Evolutionary conservation across 2,113 vertebrate genomes (phyloP).

Genomic region (Neodontobutis hainanensis): DNA sequence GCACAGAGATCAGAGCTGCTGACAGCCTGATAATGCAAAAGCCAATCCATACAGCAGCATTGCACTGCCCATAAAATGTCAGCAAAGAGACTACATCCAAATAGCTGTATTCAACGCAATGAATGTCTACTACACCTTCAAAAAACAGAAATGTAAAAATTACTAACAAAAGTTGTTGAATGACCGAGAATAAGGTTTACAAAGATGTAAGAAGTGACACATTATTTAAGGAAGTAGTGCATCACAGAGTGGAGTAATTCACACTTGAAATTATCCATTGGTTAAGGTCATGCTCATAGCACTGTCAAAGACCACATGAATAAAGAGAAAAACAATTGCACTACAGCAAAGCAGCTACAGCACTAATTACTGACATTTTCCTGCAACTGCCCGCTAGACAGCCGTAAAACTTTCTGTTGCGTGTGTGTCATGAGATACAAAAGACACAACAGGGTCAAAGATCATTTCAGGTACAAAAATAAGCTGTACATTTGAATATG

Average conservation of each 20-base stretch:
- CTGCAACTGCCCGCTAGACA: not conserved
- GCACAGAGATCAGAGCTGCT: conserved; percentile 48
- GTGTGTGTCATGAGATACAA: conserved; percentile 17
- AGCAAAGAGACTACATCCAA: too few species aligned
- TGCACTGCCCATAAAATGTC: not conserved
- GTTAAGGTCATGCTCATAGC: not conserved
- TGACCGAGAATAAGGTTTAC: too few species aligned
- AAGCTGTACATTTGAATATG: not conserved
- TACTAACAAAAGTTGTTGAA: too few species aligned
- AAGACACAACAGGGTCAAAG: not conserved
- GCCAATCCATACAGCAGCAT: conserved; percentile 4
- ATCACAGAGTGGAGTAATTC: not conserved
- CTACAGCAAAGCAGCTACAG: not conserved
- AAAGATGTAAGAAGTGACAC: too few species aligned
- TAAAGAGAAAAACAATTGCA: not conserved
- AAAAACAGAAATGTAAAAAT: too few species aligned
- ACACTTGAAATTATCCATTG: not conserved
- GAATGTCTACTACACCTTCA: too few species aligned
- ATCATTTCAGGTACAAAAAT: not conserved
- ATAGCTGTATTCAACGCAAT: too few species aligned
- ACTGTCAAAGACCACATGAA: not conserved
- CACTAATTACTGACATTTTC: not conserved
- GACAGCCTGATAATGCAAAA: conserved; percentile 24
- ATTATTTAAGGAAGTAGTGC: too few species aligned
- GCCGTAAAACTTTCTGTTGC: not conserved